These are phyloP conservation scores for Diarsia brunnea DNA, from an alignment of 2,888 invertebrate genomes.

Conservation along the genomic window DNA sequence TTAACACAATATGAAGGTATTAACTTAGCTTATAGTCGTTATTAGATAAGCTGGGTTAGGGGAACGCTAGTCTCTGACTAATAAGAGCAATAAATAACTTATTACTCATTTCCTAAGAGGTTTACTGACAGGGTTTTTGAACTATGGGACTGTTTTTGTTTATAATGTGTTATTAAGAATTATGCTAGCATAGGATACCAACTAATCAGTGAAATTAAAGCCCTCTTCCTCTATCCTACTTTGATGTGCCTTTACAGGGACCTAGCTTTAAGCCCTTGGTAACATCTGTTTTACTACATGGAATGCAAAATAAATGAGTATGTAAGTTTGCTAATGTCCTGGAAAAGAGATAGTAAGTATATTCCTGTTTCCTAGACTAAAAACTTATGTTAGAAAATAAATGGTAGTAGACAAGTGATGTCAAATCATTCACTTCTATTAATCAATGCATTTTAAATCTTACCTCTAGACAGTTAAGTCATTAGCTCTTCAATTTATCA, in stretches of 20 bases:
- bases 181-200: neutral
- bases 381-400: neutral
- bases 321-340: neutral
- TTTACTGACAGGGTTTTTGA: neutral
- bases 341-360: neutral
- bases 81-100: conserved; percentile 24
- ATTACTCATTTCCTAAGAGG: conserved; percentile 1
- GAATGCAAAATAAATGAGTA: too few relatives aligned
- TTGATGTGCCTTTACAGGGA: too few relatives aligned
- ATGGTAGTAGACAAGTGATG: neutral
- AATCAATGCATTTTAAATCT: neutral
- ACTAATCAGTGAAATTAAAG: too few relatives aligned
- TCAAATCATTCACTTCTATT: neutral
- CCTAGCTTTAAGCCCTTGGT: too few relatives aligned
- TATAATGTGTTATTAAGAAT: neutral
- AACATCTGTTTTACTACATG: too few relatives aligned
- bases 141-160: neutral
- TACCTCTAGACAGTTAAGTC: neutral
- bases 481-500: neutral
- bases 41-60: neutral
- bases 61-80: conserved; percentile 19
- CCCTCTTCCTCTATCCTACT: too few relatives aligned
- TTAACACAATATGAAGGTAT: neutral
- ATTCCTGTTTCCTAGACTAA: neutral
- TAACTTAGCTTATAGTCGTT: conserved; percentile 4